phyloP scores from a whole-genome alignment of 2,888 invertebrate genomes.

The Ischnura elegans region DNA sequence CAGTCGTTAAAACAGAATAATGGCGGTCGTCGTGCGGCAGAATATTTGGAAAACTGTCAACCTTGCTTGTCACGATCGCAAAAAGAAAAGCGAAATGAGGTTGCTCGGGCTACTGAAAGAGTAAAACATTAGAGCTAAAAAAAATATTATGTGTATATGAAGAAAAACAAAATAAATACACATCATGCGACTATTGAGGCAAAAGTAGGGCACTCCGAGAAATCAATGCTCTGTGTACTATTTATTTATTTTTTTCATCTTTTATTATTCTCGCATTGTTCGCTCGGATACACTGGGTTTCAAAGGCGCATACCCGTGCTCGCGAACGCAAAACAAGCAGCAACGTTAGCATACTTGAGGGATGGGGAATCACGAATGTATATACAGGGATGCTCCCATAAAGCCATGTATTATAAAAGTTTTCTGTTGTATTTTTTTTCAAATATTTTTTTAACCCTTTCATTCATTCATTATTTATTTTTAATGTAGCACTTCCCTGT shows the following conservation, averaged over 20 bases:
- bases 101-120: background rate
- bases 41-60: background rate
- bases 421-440: too few relatives aligned
- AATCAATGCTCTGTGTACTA: conserved; percentile 4
- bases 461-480: background rate
- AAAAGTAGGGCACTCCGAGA: conserved; percentile 29
- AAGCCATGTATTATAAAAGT: conserved; percentile 1
- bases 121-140: background rate
- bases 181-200: background rate
- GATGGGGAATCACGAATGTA: background rate
- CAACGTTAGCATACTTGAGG: background rate
- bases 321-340: background rate
- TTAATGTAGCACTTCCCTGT: background rate
- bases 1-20: background rate
- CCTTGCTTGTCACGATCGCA: background rate
- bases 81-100: background rate
- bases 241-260: too few relatives aligned
- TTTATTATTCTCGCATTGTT: too few relatives aligned
- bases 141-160: too few relatives aligned
- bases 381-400: conserved; percentile 36
- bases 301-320: background rate
- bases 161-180: background rate
- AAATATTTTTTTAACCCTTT: too few relatives aligned
- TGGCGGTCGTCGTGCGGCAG: background rate
- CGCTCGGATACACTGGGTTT: conserved; percentile 16